A percentile compares a stretch with the other conserved stretches of the same genome.
Evolutionary conservation across 1,140 invertebrate genomes (phyloP).

Genomic region (Plectus sambesii): DNA sequence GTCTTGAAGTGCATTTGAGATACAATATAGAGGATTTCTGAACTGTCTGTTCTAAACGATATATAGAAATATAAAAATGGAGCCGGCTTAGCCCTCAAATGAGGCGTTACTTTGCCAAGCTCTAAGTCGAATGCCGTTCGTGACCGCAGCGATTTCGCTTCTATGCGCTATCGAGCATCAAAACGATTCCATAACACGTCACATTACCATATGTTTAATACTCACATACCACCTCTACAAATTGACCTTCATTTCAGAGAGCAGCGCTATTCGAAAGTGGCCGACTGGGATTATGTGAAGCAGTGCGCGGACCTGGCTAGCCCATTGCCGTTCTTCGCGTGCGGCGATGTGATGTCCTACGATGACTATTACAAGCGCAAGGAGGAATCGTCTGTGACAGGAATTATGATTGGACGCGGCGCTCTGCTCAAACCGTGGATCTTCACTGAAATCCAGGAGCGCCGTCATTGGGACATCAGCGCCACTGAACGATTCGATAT

Average conservation of each 20-base stretch:
- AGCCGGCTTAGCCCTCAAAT: constrained; percentile 6
- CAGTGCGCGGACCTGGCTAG: constrained; percentile 62
- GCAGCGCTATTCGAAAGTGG: constrained; percentile 71
- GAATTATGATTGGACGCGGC: constrained; percentile 56
- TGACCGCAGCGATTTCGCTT: no score
- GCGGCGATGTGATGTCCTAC: constrained; percentile 80
- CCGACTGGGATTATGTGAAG: constrained; percentile 93
- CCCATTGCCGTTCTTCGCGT: constrained; percentile 75
- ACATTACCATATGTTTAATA: no score
- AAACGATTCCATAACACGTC: no score
- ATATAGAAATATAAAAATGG: no score
- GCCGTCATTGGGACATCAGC: constrained; percentile 76
- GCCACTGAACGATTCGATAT: constrained; percentile 81
- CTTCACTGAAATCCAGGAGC: constrained; percentile 93
- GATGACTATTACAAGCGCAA: constrained; percentile 63
- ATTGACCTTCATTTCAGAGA: constrained; percentile 38
- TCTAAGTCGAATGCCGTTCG: no score
- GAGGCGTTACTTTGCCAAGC: not conserved
- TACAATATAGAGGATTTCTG: no score
- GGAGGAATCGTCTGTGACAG: constrained; percentile 27
- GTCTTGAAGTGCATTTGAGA: no score
- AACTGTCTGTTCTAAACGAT: no score
- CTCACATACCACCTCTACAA: no score
- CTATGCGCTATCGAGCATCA: no score
- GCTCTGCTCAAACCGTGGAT: constrained; percentile 98